Base-by-base conservation (phyloP, 1,140 invertebrate genomes). In the Orussus abietinus region DNA sequence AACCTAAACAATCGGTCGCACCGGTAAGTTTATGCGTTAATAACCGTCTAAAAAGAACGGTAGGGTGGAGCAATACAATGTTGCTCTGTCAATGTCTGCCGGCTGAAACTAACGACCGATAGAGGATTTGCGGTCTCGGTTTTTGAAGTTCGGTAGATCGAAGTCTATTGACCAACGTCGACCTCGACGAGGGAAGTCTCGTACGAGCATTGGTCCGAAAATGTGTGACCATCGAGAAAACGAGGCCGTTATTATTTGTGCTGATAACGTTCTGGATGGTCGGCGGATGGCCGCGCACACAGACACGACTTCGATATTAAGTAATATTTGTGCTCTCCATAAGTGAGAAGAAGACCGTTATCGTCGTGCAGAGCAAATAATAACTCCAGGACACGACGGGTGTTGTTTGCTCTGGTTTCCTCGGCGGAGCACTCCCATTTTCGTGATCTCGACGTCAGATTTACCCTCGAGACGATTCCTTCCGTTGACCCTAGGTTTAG, bases 1-100 rank as follows among this genome's bases (percentile, higher is more conserved):
- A 72, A 39, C 62, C 67, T 17, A 85, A 84, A 57, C 78, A 82
- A 35, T 46, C 61, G 1, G 57, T 67, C 1, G 40, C 49, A 11
- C 53, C 67, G 49, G 70, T 73, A 26, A 64, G 56, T 49, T 31
- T 38, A 12, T n/a, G n/a, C n/a, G n/a, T n/a, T n/a, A n/a, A n/a
- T n/a, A n/a, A n/a, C n/a, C n/a, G n/a, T n/a, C n/a, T n/a, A n/a
- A n/a, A n/a, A n/a, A n/a, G n/a, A n/a, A n/a, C n/a, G n/a, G n/a
- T n/a, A n/a, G n/a, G n/a, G n/a, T n/a, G n/a, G n/a, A n/a, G n/a
- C n/a, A n/a, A n/a, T n/a, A n/a, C n/a, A n/a, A n/a, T n/a, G n/a
- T n/a, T n/a, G n/a, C n/a, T n/a, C n/a, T n/a, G n/a, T n/a, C n/a
- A n/a, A n/a, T n/a, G n/a, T n/a, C n/a, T n/a, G n/a, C n/a, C n/a